phyloP scores from a whole-genome alignment of 2,888 invertebrate species.

The Isoperla grammatica region DNA sequence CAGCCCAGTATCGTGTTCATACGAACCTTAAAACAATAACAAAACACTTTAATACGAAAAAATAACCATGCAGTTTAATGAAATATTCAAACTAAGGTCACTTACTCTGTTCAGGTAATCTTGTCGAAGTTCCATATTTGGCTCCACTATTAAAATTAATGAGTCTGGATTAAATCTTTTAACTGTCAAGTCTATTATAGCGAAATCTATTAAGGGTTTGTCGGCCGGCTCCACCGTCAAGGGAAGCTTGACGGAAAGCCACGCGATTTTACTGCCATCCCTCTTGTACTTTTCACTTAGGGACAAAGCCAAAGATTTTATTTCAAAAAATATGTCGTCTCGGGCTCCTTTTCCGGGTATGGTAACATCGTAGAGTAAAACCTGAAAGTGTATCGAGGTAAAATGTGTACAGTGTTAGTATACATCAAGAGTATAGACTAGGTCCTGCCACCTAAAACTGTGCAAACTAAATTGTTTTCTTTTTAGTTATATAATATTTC shows the following conservation, averaged over 20 bases:
- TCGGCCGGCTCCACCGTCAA: conserved; percentile 35
- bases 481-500: too few relatives aligned
- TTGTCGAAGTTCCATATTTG: conserved; percentile 62
- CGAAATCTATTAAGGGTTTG: conserved; percentile 46
- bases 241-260: conserved; percentile 63
- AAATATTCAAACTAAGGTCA: conserved; percentile 18
- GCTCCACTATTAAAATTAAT: conserved; percentile 61
- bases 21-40: conserved; percentile 57
- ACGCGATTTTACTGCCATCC: conserved; percentile 60
- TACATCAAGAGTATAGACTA: too few relatives aligned
- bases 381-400: too few relatives aligned
- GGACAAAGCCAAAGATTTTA: conserved; percentile 59
- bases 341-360: conserved; percentile 57
- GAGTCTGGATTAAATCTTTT: conserved; percentile 67
- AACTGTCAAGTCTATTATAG: conserved; percentile 61
- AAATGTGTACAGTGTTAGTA: too few relatives aligned
- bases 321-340: conserved; percentile 53
- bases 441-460: too few relatives aligned
- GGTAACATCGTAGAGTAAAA: conserved; percentile 59
- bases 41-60: not conserved
- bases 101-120: conserved; percentile 86
- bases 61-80: not conserved
- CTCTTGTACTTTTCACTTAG: conserved; percentile 60
- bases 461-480: too few relatives aligned
- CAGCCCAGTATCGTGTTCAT: conserved; percentile 89